Conservation (phyloP, 2,888 invertebrate genomes). For the Imbricaverruca yamaguchii region DNA sequence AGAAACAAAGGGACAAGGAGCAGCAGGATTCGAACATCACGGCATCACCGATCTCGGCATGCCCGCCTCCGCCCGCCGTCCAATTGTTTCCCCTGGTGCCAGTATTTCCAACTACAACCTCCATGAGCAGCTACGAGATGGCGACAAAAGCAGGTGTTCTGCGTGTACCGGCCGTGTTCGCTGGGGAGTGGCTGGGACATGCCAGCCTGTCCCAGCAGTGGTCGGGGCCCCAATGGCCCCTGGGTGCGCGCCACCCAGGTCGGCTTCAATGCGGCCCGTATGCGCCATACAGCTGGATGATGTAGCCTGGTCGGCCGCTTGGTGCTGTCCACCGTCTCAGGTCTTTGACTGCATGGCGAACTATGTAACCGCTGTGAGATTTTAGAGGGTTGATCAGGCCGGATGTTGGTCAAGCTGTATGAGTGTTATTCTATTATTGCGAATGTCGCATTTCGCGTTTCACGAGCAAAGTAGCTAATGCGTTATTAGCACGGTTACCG, state of each 20-base stretch:
- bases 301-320: background rate
- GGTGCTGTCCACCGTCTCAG: too few species aligned
- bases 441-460: too few species aligned
- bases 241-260: background rate
- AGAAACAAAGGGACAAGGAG: constrained; percentile 28
- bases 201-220: background rate
- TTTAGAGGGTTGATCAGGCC: too few species aligned
- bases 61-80: background rate
- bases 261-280: background rate
- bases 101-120: background rate
- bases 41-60: background rate
- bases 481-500: too few species aligned
- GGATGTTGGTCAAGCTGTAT: too few species aligned
- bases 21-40: background rate
- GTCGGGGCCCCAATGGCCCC: background rate
- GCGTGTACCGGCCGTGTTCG: background rate
- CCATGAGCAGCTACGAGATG: background rate
- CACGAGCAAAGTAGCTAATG: too few species aligned
- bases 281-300: background rate
- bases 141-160: background rate
- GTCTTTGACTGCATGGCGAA: too few species aligned
- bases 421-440: too few species aligned
- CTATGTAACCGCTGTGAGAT: too few species aligned
- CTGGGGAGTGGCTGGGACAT: background rate
- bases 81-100: background rate